Base-by-base conservation (phyloP, 92 coral and sea anemone species). In the Porites lobata region DNA sequence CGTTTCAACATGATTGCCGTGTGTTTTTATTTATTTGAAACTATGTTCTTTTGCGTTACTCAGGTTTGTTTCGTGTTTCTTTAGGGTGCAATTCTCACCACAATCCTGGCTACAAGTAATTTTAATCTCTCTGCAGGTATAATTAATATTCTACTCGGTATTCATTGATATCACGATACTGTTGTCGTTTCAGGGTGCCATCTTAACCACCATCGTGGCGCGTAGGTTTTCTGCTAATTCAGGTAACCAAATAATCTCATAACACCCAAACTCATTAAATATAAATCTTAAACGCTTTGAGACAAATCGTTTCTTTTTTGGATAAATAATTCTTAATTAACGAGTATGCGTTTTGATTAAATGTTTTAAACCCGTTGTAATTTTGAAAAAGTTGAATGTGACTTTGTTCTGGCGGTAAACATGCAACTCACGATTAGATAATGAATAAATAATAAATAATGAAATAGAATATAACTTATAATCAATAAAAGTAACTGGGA, bases 221-320 rank as follows among this genome's bases (percentile, higher is more conserved):
- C 99, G 99, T 96, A 98, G 99, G 91, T 98, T 98, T 95, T 98
- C 99, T 57, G 96, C 98, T 97, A 97, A 97, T 90, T 97, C 99
- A 98, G 99, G 99, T 98, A 95, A 92, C 82, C 84, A 88, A 71
- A 76, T 86, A 92, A 81, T 24, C 66, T 22, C 65, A 4, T 77
- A 54, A 80, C 84, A n/a, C 1, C 21, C 29, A 64, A 65, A 65
- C 51, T 14, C 22, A 1, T 65, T 77, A 85, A 89, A 85, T 77
- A 7, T 67, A 76, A 69, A 85, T 80, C 53, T 79, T 47, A 69
- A 64, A 24, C 26, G 11, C 61, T 1, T 56, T 10, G 15, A 56
- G 61, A 10, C 3, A 14, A 56, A 9, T 56, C 61, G 61, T 56
- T 56, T 10, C 61, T 56, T 56, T 54, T 56, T 10, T 3, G 15